These are phyloP conservation scores for Gila robusta DNA, from an alignment of 2,797 vertebrate species.

Conservation along the genomic window DNA sequence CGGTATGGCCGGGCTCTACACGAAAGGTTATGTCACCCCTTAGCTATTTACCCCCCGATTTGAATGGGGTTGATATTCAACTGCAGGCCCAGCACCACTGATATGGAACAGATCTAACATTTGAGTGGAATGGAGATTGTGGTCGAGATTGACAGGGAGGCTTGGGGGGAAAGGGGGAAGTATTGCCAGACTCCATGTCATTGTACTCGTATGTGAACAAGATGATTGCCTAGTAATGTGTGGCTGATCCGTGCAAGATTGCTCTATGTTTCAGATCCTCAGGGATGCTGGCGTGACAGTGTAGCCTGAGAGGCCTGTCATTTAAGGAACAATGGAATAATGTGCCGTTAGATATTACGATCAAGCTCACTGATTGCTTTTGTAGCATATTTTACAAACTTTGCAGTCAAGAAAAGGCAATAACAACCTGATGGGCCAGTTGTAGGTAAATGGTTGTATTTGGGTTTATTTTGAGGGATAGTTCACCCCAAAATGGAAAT, in stretches of 20 bases:
- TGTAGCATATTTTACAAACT: slow-evolving; percentile 31
- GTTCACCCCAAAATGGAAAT: not conserved
- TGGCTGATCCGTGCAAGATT: slow-evolving; percentile 72
- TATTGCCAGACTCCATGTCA: slow-evolving; percentile 75
- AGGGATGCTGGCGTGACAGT: slow-evolving; percentile 58
- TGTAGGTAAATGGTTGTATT: slow-evolving; percentile 9
- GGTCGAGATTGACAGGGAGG: slow-evolving; percentile 62
- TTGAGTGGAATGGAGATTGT: slow-evolving; percentile 66
- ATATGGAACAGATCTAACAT: slow-evolving; percentile 83
- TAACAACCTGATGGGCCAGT: not conserved
- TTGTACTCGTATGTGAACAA: slow-evolving; percentile 80
- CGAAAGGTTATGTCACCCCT: slow-evolving; percentile 98
- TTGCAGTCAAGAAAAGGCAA: slow-evolving; percentile 14
- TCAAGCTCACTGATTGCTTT: slow-evolving; percentile 45
- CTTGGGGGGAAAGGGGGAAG: slow-evolving; percentile 48
- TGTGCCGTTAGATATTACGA: slow-evolving; percentile 46
- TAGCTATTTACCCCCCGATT: slow-evolving; percentile 93
- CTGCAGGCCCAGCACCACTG: slow-evolving; percentile 82
- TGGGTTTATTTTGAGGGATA: not conserved
- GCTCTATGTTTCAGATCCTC: slow-evolving; percentile 61
- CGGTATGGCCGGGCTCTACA: slow-evolving; percentile 90
- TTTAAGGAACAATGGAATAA: slow-evolving; percentile 58
- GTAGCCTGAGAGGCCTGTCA: slow-evolving; percentile 56
- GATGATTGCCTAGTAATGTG: slow-evolving; percentile 78
- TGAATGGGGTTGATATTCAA: slow-evolving; percentile 87